Evolutionary conservation across 2,888 invertebrate species (phyloP), one percentile per base, ranked within the genome.

Genomic region (Limnephilus marmoratus): DNA sequence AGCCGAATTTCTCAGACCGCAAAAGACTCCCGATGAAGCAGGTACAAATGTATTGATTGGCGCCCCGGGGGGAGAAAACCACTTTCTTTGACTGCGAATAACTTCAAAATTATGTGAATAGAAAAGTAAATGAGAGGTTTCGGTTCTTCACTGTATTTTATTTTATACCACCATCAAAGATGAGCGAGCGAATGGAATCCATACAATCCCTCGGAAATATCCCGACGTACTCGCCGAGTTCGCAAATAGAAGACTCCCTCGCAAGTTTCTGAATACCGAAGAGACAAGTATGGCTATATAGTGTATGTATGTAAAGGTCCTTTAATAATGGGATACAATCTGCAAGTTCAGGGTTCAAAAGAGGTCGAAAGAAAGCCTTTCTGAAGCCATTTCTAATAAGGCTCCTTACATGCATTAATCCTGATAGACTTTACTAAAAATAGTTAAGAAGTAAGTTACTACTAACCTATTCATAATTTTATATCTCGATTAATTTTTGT

Each of bases 1-100:
- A 88, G 68, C 88, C 88, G 80, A 80, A 88, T 88, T 88, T 88
- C 24, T 68, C 88, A 88, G 68, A 88, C 29, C 88, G 88, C 88
- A 41, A 80, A 80, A 80, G 13, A 37, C 34, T 80, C 37, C 34
- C 80, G 68, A 88, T 88, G 11, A 53, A 24, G 15, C 80, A 68
- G 88, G 87, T 68, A 88, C 68, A 68, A 88, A 88, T 88, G 88
- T 88, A 88, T 88, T 88, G 88, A 88, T 88, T 88, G 37, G 86
- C 86, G 29, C 45, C 15, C 29, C 53, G 11, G 12, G 31, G 31
- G 80, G 68, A 68, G 88, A 80, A 18, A 88, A 31, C 68, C 53
- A 18, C 13, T 80, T 80, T 68, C 34, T 88, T 68, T 41, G 15
- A 53, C 68, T 68, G 86, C 34, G 82, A 83, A 83, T 83, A 83